phyloP scores from a whole-genome alignment of 2,113 vertebrate species.

The Murina feae region DNA sequence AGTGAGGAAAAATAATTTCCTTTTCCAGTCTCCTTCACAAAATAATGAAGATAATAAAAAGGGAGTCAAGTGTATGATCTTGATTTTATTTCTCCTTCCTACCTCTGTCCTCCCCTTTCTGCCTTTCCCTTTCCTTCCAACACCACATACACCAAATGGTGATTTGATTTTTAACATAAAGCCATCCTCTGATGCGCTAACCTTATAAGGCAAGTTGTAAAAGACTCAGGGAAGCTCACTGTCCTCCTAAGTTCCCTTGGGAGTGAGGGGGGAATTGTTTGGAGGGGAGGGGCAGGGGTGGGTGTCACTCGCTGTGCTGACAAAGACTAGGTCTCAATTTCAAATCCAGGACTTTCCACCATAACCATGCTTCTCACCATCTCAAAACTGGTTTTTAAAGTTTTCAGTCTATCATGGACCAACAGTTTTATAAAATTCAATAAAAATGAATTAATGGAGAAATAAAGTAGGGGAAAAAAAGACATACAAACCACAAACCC shows the following conservation, averaged over 20 bases:
- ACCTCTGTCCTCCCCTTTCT: neutral
- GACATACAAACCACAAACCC: neutral
- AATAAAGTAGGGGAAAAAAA: neutral
- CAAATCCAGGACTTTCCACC: neutral
- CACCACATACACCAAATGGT: neutral
- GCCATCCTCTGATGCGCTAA: neutral
- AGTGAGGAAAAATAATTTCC: neutral
- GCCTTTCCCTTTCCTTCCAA: neutral
- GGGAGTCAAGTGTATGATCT: neutral
- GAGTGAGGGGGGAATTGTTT: too few relatives aligned
- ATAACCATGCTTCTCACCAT: neutral
- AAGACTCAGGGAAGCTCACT: neutral
- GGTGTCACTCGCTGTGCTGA: neutral
- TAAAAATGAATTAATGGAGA: neutral
- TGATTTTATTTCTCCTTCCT: neutral
- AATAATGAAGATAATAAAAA: conserved; percentile 8
- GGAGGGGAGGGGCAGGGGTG: too few relatives aligned
- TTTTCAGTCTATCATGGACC: neutral
- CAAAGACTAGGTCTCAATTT: neutral
- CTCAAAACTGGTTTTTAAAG: neutral
- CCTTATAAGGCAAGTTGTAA: neutral
- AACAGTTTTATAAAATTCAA: neutral
- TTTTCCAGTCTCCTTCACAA: conserved; percentile 19
- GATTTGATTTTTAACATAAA: neutral
- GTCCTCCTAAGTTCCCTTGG: neutral